A percentile compares a stretch with the other conserved stretches of the same genome.
These are phyloP conservation scores for Drosophila fuyamai DNA, from an alignment of 1,140 invertebrate genomes.

Conservation along the genomic window DNA sequence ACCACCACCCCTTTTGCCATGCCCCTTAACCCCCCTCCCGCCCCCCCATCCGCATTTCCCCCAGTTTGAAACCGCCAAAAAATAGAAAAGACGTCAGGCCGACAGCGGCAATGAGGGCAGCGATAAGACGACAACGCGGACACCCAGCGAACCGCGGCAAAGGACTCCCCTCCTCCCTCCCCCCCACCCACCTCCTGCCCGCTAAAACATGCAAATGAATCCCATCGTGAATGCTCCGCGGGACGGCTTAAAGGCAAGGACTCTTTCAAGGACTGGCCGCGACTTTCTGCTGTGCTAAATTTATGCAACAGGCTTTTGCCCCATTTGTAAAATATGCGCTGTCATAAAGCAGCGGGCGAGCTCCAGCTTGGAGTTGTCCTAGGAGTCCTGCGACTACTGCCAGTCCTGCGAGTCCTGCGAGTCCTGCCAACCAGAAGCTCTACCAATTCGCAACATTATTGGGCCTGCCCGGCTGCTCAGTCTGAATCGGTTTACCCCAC, in stretches of 20 bases:
- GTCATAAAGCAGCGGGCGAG: constrained; percentile 71
- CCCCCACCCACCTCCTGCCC: background rate
- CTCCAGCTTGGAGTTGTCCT: constrained; percentile 15
- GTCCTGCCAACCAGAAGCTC: constrained; percentile 1
- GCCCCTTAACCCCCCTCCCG: background rate
- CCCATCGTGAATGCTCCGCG: constrained; percentile 9
- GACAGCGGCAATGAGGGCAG: constrained; percentile 54
- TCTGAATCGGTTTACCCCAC: constrained; percentile 28
- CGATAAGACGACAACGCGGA: constrained; percentile 72
- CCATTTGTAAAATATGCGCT: constrained; percentile 83
- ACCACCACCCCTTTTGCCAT: background rate
- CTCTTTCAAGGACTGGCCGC: constrained; percentile 46
- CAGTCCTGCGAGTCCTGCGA: constrained; percentile 3
- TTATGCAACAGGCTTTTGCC: constrained; percentile 81
- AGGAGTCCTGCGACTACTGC: constrained; percentile 5
- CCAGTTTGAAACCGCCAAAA: constrained; percentile 1
- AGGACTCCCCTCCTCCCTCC: background rate
- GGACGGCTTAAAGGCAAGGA: constrained; percentile 54
- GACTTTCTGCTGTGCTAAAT: constrained; percentile 57
- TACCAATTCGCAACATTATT: constrained; percentile 56
- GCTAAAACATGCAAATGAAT: constrained; percentile 68
- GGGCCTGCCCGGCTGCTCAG: constrained; percentile 30
- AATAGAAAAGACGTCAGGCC: constrained; percentile 46
- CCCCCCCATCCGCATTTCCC: background rate
- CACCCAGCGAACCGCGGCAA: constrained; percentile 37